These are phyloP conservation scores for Pachycephala philippinensis DNA, from an alignment of 2,113 vertebrate species.

Conservation along the genomic window DNA sequence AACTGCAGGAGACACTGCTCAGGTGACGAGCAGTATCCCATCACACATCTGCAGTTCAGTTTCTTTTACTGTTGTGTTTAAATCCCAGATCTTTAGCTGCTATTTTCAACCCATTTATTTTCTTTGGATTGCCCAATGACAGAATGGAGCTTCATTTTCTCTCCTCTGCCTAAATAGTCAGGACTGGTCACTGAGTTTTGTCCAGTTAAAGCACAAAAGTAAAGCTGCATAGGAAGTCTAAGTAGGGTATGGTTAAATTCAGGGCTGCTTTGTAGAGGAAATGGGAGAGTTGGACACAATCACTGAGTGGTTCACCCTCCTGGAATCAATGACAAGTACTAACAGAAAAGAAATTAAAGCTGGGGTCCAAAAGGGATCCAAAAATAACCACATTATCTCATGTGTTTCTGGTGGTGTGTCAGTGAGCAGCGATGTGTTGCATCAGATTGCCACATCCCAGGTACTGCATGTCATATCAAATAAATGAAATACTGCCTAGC, in stretches of 20 bases:
- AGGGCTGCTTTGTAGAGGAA: not conserved
- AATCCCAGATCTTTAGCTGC: not conserved
- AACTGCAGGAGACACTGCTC: not conserved
- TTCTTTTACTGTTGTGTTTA: not conserved
- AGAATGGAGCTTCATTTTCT: not conserved
- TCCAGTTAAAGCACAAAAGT: not conserved
- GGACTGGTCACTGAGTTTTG: not conserved
- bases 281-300: not conserved
- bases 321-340: not conserved
- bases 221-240: not conserved
- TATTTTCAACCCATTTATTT: not conserved
- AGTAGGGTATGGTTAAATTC: not conserved
- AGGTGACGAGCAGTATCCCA: not conserved
- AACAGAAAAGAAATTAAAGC: not conserved
- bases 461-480: not conserved
- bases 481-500: not conserved
- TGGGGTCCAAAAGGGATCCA: not conserved
- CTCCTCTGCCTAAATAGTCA: not conserved
- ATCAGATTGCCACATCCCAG: slow-evolving; percentile 29
- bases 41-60: not conserved
- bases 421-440: not conserved
- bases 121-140: not conserved
- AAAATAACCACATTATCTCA: not conserved
- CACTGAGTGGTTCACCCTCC: not conserved
- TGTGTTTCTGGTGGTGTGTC: not conserved